Evolutionary conservation across 2,888 invertebrate species (phyloP).

Genomic region (Epinotia nisella): DNA sequence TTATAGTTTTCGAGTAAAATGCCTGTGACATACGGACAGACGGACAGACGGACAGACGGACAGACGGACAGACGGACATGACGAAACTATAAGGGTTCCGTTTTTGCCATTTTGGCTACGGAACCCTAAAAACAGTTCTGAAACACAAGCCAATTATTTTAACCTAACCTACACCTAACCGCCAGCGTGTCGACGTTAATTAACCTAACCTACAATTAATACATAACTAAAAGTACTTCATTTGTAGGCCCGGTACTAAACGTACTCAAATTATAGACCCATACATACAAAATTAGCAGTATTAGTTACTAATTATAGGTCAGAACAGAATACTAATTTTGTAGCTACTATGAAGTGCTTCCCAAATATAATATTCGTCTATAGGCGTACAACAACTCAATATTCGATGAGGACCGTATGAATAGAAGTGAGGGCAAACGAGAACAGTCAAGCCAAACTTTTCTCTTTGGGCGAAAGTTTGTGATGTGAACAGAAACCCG

Average conservation of each 20-base stretch:
- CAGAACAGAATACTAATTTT: not conserved
- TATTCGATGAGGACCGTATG: slow-evolving; percentile 52
- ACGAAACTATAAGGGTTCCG: too few species aligned
- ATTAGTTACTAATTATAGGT: not conserved
- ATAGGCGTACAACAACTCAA: slow-evolving; percentile 60
- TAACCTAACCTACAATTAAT: too few species aligned
- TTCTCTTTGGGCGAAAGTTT: slow-evolving; percentile 79
- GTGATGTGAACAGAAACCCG: slow-evolving; percentile 74
- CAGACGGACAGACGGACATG: too few species aligned
- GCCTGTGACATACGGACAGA: too few species aligned
- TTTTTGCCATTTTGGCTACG: too few species aligned
- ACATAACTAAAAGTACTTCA: not conserved
- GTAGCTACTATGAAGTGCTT: not conserved
- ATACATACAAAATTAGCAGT: not conserved
- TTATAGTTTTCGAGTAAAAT: too few species aligned
- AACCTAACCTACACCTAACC: too few species aligned
- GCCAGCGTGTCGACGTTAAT: too few species aligned
- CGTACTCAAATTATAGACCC: not conserved
- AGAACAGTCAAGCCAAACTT: slow-evolving; percentile 73
- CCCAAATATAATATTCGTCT: slow-evolving; percentile 29
- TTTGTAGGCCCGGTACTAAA: not conserved
- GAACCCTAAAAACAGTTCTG: too few species aligned
- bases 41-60: too few species aligned
- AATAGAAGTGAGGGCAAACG: slow-evolving; percentile 71
- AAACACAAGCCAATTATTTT: too few species aligned